Base-by-base conservation (phyloP, 2,113 vertebrate species). In the Sterrhoptilus dennistouni region DNA sequence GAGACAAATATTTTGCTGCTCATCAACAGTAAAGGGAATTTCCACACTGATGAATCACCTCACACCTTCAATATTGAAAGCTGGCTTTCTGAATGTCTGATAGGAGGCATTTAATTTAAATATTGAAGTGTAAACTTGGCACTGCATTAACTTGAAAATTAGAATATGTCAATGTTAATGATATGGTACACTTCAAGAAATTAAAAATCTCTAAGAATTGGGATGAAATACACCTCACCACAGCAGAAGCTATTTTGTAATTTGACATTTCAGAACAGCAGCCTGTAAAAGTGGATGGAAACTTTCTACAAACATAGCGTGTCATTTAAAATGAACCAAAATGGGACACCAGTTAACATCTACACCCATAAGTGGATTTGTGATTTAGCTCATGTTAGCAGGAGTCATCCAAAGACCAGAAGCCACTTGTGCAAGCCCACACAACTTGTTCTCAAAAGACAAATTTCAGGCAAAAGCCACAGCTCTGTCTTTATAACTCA, bases 381-480 rank as follows among this genome's bases (percentile, higher is more conserved):
- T 65, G 49, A 85, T 74, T 87, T 64, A 83, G 66, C 52, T 64
- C n/a, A 77, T 87, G 61, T 85, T 75, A 90, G 60, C 33, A 76
- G 59, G 12, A 84, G 36, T 40, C 14, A 12, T 85, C 72, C 83
- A 42, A 89, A 83, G 80, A 92, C 77, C 84, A 96, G 84, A 94
- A 93, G 83, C 25, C 75, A 95, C 59, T 27, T 83, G 82, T 52
- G 83, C 59, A 69, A 97, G 71, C 44, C 90, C 95, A 96, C 86
- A 96, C 89, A 97, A 96, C 94, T 87, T 85, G 74, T 40, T 54
- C 54, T 93, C 50, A 47, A 69, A 88, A 91, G 77, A 93, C 83
- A 95, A 96, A 91, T 89, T 82, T 91, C 65, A 90, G 72, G 65
- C 56, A 90, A 93, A 94, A 81, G 27, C 31, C 29, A 88, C 1